A percentile compares a stretch with the other conserved stretches of the same genome.
Conservation (phyloP, 2,797 vertebrate genomes). For the Pelochelys cantorii region DNA sequence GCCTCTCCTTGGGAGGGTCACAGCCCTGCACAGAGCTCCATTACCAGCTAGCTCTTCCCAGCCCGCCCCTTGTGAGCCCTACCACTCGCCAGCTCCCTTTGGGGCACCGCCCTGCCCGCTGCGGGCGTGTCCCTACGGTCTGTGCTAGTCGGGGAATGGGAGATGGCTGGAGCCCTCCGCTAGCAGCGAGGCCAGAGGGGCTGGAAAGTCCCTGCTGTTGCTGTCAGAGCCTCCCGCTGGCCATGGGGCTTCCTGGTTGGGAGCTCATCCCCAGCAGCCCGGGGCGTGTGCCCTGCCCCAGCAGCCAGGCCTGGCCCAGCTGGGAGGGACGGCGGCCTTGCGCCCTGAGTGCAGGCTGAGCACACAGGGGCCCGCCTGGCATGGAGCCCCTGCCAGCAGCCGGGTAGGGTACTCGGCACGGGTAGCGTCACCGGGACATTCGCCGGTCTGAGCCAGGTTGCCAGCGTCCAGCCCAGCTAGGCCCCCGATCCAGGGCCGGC, state of each 20-base stretch:
- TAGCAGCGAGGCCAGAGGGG: neutral
- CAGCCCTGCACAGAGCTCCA: neutral
- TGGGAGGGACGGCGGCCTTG: fast-evolving
- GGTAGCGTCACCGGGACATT: no score
- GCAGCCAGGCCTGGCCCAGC: neutral
- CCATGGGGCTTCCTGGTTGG: neutral
- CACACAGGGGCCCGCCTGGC: neutral
- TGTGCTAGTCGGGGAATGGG: neutral
- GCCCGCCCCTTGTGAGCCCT: neutral
- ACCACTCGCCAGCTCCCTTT: neutral
- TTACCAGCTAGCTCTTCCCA: neutral
- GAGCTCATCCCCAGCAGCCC: neutral
- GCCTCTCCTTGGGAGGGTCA: neutral
- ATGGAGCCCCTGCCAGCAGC: neutral
- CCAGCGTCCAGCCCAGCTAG: no score
- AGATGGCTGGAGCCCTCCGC: neutral
- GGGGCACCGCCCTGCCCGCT: neutral
- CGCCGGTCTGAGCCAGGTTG: neutral
- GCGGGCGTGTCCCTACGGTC: neutral
- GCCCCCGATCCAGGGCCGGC: neutral
- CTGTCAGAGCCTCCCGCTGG: no score
- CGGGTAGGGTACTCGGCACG: no score
- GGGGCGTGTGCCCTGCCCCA: neutral
- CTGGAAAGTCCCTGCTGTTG: neutral
- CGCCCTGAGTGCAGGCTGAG: neutral